These are phyloP conservation scores for Herpetotheres cachinnans DNA, from an alignment of 2,113 vertebrate genomes.

Conservation along the genomic window DNA sequence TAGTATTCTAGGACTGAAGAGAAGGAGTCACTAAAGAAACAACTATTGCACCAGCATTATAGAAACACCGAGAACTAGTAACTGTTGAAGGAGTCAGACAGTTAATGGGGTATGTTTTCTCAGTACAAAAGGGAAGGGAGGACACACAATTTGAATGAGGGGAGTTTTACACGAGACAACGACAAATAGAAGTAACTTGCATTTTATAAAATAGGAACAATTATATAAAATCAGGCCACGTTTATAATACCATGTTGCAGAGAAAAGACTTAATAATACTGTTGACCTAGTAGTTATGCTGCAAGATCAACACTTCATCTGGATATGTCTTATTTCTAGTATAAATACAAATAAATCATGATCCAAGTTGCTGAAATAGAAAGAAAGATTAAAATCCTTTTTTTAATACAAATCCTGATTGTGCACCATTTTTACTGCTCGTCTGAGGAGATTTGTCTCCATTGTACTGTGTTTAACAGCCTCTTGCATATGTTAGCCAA, in stretches of 20 bases:
- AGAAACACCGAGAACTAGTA: not conserved
- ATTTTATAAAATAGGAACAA: not conserved
- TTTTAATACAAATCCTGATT: not conserved
- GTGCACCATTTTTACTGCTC: not conserved
- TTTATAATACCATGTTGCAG: not conserved
- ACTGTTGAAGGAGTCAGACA: not conserved
- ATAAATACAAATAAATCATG: not conserved
- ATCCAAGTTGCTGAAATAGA: not conserved
- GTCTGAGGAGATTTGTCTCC: not conserved
- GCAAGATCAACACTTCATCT: not conserved
- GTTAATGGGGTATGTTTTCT: not conserved
- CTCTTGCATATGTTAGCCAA: not conserved
- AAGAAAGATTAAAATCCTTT: not conserved
- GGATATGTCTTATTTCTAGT: not conserved
- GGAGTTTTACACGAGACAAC: not conserved
- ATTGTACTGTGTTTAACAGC: not conserved
- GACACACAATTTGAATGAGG: not conserved
- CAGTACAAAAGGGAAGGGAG: not conserved
- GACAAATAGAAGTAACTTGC: not conserved
- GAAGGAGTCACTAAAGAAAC: not conserved
- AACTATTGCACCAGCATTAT: not conserved
- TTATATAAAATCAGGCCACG: not conserved
- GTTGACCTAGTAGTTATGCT: not conserved
- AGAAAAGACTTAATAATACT: not conserved
- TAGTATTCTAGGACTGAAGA: not conserved